Percentiles rank a stretch among this genome's conserved stretches.
phyloP scores from a whole-genome alignment of 2,888 invertebrate species.

The Tridacna gigas region DNA sequence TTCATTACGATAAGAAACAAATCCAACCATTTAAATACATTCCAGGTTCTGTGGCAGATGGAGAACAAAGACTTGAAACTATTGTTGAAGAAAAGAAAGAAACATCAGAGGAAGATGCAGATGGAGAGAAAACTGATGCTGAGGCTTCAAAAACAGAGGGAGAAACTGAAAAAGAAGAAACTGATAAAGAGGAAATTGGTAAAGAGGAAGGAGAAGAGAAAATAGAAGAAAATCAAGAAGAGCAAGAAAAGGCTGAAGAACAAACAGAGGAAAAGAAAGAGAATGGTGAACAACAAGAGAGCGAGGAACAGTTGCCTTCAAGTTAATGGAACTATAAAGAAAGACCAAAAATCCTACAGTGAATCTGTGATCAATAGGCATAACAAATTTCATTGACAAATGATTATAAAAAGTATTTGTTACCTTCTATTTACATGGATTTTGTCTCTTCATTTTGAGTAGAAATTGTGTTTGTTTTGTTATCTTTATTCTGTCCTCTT shows the following conservation, averaged over 20 bases:
- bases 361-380: too few species aligned
- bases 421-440: too few species aligned
- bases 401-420: too few species aligned
- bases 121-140: slow-evolving; percentile 33
- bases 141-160: slow-evolving; percentile 34
- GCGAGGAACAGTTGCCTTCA: slow-evolving; percentile 51
- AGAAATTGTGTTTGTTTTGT: too few species aligned
- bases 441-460: too few species aligned
- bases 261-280: slow-evolving; percentile 29
- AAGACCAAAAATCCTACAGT: too few species aligned
- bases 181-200: slow-evolving; percentile 3
- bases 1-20: not conserved
- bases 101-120: slow-evolving; percentile 47
- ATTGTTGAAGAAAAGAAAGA: slow-evolving; percentile 70
- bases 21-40: not conserved
- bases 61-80: slow-evolving; percentile 62
- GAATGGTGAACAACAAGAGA: slow-evolving; percentile 17
- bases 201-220: slow-evolving; percentile 14
- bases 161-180: slow-evolving; percentile 44
- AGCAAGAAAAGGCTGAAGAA: slow-evolving; percentile 11
- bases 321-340: not conserved
- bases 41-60: slow-evolving; percentile 21
- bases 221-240: slow-evolving; percentile 1
- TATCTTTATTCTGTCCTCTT: too few species aligned
- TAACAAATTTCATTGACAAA: too few species aligned